A percentile compares a stretch with the other conserved stretches of the same genome.
These are phyloP conservation scores for Nyctalus aviator DNA, from an alignment of 2,797 vertebrate species.

Conservation along the genomic window DNA sequence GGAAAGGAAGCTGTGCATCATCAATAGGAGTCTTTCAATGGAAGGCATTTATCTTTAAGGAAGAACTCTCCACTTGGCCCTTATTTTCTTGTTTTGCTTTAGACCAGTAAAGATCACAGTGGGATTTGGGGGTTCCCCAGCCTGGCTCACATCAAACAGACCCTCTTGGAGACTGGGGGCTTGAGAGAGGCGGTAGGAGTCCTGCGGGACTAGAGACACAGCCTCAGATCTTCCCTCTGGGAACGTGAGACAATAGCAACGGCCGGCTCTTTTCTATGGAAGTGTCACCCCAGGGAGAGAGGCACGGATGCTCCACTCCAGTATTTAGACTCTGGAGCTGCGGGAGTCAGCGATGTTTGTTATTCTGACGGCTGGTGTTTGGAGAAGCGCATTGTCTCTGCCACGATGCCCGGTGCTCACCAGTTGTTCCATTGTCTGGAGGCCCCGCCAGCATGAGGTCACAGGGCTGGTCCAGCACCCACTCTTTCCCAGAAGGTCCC, in stretches of 20 bases:
- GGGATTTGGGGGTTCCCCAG: neutral
- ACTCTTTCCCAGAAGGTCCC: constrained; percentile 12
- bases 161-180: neutral
- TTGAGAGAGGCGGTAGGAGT: neutral
- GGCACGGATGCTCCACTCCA: neutral
- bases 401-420: neutral
- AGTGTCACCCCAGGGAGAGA: neutral
- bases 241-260: constrained; percentile 47
- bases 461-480: neutral
- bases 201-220: neutral
- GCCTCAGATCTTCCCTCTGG: constrained; percentile 52
- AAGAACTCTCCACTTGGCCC: neutral
- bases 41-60: neutral
- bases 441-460: constrained; percentile 33
- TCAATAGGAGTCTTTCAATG: neutral
- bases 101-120: constrained; percentile 4
- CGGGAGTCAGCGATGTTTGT: constrained; percentile 70
- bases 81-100: constrained; percentile 53
- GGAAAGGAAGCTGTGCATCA: neutral
- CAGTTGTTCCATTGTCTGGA: constrained; percentile 46
- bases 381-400: constrained; percentile 65
- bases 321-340: constrained; percentile 21
- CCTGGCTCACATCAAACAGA: constrained; percentile 64
- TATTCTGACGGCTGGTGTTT: constrained; percentile 76
- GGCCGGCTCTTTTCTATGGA: neutral